phyloP scores from a whole-genome alignment of 2,113 vertebrate species.

The Nycticryphes semicollaris region DNA sequence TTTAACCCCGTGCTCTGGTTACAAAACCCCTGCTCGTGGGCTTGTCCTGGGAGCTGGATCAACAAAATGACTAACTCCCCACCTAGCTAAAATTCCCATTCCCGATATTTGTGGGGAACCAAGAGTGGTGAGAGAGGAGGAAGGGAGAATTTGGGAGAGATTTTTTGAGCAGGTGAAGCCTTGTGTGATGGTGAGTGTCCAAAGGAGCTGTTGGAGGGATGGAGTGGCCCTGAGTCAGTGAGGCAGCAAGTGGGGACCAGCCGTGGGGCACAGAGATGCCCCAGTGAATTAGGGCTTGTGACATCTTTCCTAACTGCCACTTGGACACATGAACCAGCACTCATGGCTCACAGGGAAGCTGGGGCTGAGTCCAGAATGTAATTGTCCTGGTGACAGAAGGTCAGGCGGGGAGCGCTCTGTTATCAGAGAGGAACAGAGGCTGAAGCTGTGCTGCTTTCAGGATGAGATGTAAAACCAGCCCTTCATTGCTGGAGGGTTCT shows the following conservation, averaged over 20 bases:
- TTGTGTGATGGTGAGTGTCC: rapidly evolving
- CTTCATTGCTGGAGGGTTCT: background rate
- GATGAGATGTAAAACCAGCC: background rate
- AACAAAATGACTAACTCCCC: background rate
- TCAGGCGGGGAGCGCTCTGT: background rate
- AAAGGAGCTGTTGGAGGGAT: background rate
- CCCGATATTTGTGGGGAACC: too few species aligned
- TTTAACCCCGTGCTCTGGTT: background rate
- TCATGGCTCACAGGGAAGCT: background rate
- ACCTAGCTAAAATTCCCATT: too few species aligned
- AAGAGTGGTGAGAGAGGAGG: background rate
- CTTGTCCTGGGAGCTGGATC: background rate
- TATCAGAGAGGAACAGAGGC: background rate
- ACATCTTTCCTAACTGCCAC: background rate
- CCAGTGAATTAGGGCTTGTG: background rate
- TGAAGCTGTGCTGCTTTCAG: background rate
- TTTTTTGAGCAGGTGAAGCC: background rate
- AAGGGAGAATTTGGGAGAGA: background rate
- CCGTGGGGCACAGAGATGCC: rapidly evolving
- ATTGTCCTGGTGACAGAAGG: rapidly evolving
- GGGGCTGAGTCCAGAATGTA: background rate
- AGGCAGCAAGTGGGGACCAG: background rate
- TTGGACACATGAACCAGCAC: background rate
- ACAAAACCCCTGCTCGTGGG: rapidly evolving
- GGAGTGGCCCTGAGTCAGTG: rapidly evolving